Conservation (phyloP, 1,140 invertebrate genomes). For the Tetramorium simillimum region DNA sequence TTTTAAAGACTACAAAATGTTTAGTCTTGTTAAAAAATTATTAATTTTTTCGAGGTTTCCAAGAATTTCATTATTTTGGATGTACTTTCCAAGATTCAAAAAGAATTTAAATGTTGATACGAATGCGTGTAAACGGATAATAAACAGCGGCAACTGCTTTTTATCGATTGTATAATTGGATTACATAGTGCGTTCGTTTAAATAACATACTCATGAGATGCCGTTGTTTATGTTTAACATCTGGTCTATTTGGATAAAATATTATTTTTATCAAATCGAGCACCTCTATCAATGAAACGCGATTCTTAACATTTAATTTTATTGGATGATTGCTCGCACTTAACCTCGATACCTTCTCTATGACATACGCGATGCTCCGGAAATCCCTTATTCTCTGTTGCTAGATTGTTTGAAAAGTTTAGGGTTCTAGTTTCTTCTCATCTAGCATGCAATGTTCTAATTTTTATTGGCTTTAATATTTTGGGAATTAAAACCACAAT, state of each 20-base stretch:
- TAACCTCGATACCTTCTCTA: constrained; percentile 36
- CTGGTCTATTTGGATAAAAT: constrained; percentile 16
- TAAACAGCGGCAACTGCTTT: constrained; percentile 22
- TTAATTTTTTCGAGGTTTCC: background rate
- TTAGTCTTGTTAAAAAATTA: background rate
- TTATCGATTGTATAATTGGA: constrained; percentile 17
- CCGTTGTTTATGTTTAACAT: constrained; percentile 11
- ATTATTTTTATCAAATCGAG: constrained; percentile 30
- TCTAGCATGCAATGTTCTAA: background rate
- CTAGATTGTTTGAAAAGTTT: constrained; percentile 10
- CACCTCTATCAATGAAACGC: constrained; percentile 25
- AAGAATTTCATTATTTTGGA: background rate
- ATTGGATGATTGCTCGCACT: constrained; percentile 54
- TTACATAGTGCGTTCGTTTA: background rate
- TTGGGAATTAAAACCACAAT: background rate
- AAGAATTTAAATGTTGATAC: background rate
- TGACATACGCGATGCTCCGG: background rate
- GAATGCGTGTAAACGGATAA: background rate
- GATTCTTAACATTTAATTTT: constrained; percentile 56
- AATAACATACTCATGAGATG: background rate
- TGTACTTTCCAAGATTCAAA: background rate
- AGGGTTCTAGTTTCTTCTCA: background rate
- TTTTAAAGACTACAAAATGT: background rate
- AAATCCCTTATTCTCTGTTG: constrained; percentile 1
- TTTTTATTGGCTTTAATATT: background rate